These are phyloP conservation scores for Tetramorium simillimum DNA, from an alignment of 1,140 invertebrate genomes.

Conservation along the genomic window DNA sequence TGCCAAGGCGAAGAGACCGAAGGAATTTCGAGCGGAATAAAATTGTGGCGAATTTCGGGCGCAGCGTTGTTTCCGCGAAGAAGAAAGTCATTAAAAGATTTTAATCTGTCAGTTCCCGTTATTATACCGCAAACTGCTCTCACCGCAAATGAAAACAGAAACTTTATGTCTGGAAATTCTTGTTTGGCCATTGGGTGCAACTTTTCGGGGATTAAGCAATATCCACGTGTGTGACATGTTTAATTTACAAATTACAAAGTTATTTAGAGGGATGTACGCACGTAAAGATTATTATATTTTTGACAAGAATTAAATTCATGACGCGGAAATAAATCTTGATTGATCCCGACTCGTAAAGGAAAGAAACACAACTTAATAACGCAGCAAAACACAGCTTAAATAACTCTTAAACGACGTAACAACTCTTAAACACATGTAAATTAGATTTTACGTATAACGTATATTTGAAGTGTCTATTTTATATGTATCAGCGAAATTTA, in stretches of 20 bases:
- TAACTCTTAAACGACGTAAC: background rate
- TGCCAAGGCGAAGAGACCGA: background rate
- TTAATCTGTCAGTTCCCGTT: background rate
- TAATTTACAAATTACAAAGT: background rate
- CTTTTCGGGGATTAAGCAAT: background rate
- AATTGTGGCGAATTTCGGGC: background rate
- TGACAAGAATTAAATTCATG: background rate
- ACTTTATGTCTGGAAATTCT: background rate
- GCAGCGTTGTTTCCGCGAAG: background rate
- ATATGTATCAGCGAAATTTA: background rate
- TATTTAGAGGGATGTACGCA: background rate
- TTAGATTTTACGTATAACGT: background rate
- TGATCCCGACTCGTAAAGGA: background rate
- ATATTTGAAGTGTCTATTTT: background rate
- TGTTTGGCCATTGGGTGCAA: background rate
- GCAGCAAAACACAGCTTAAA: background rate
- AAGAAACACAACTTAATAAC: no score
- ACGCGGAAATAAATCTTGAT: background rate
- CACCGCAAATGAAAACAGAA: background rate
- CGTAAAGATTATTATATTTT: background rate
- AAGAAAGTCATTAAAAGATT: slow-evolving; percentile 35
- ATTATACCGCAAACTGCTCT: background rate
- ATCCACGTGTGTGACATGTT: background rate
- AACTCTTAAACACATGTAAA: background rate
- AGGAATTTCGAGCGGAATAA: slow-evolving; percentile 3